Conservation (phyloP, 2,113 vertebrate species). For the Pundamilia nyererei region DNA sequence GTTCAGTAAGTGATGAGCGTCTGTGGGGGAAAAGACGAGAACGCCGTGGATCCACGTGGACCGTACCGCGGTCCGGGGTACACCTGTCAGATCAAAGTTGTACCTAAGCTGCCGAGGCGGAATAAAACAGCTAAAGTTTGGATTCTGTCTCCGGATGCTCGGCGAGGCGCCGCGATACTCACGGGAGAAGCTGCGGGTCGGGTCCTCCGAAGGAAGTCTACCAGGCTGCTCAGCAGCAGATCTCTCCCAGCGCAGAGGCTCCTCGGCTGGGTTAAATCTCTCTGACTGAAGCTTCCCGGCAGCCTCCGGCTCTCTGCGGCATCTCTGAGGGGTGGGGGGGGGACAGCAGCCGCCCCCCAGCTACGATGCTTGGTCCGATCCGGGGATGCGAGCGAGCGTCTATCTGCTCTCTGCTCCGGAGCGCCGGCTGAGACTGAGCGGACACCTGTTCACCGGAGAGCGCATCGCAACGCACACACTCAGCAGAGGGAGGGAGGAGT, state of each 20-base stretch:
- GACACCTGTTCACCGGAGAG: constrained; percentile 53
- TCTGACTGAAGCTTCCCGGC: constrained; percentile 9
- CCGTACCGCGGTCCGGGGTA: background rate
- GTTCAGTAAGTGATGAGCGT: background rate
- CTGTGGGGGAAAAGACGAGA: background rate
- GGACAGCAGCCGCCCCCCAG: background rate
- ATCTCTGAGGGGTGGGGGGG: background rate
- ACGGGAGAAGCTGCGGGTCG: background rate
- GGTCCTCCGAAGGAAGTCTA: background rate
- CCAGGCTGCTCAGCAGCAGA: constrained; percentile 5
- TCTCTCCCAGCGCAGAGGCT: background rate
- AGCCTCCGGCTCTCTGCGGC: background rate
- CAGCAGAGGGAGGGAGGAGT: background rate
- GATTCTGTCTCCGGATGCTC: background rate
- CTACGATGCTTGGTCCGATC: background rate
- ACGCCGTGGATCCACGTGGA: background rate
- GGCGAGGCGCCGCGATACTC: background rate
- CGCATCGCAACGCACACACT: constrained; percentile 23
- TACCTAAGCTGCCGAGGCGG: background rate
- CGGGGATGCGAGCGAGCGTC: background rate
- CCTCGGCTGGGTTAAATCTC: background rate
- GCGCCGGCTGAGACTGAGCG: background rate
- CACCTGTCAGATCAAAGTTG: background rate
- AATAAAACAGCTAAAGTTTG: background rate
- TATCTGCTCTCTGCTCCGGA: background rate